phyloP scores from a whole-genome alignment of 2,113 vertebrate genomes.

The Uria lomvia region DNA sequence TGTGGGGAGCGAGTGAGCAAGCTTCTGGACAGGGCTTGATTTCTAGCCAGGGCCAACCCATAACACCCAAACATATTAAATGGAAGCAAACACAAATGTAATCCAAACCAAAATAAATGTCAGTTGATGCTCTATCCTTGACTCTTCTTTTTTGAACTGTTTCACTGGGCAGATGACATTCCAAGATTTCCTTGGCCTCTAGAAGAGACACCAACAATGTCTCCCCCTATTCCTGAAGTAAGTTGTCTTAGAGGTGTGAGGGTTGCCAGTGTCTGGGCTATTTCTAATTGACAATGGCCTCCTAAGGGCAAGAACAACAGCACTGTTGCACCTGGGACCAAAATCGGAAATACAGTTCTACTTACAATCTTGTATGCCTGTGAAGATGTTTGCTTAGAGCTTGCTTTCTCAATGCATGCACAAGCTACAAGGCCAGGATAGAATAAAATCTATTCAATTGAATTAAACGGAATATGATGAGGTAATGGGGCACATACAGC shows the following conservation, averaged over 20 bases:
- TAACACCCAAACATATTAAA: not conserved
- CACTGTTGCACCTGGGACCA: not conserved
- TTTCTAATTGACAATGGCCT: not conserved
- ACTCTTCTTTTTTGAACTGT: not conserved
- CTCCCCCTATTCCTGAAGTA: not conserved
- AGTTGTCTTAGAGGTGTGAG: not conserved
- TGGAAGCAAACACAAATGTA: not conserved
- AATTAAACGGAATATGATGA: not conserved
- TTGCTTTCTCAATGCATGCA: not conserved
- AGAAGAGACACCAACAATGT: not conserved
- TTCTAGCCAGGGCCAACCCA: not conserved
- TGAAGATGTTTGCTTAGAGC: not conserved
- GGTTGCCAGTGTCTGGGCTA: not conserved
- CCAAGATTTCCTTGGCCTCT: not conserved
- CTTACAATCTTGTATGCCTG: not conserved
- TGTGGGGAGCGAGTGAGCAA: rapidly evolving
- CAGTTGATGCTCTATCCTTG: not conserved
- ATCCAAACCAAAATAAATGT: not conserved
- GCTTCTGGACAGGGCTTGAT: not conserved
- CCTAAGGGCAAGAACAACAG: not conserved
- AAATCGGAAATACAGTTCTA: not conserved
- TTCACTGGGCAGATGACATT: not conserved
- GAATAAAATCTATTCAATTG: not conserved
- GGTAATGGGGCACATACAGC: not conserved
- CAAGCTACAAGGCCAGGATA: not conserved